Percentiles rank a stretch among this genome's conserved stretches.
phyloP scores from a whole-genome alignment of 2,797 vertebrate genomes.

The Acanthornis magna region DNA sequence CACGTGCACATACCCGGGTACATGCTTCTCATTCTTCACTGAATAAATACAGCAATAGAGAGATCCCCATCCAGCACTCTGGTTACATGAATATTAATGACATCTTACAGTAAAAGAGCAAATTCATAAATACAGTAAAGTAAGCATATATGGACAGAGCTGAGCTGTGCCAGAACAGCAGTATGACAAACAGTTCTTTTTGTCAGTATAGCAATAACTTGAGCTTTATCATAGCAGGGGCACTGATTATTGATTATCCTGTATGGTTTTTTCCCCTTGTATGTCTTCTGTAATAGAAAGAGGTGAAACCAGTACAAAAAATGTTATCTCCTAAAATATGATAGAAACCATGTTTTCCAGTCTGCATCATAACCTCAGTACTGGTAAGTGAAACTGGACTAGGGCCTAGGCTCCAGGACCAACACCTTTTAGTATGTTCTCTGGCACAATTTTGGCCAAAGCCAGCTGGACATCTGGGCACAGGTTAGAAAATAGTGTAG shows the following conservation, averaged over 20 bases:
- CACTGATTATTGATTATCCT: neutral
- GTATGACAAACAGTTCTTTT: neutral
- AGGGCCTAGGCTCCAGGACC: neutral
- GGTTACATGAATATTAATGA: constrained; percentile 7
- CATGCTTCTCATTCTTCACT: neutral
- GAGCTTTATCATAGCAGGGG: neutral
- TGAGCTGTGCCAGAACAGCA: neutral
- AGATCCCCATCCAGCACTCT: neutral
- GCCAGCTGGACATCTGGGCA: neutral
- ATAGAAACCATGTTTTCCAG: neutral
- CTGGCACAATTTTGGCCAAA: neutral
- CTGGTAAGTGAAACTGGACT: neutral
- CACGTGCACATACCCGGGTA: neutral
- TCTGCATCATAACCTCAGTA: neutral
- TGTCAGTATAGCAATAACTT: neutral
- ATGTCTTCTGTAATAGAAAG: neutral
- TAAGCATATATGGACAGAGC: neutral
- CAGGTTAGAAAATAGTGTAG: neutral
- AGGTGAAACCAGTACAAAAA: neutral
- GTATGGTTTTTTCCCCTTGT: neutral
- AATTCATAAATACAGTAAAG: neutral
- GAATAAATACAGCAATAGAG: neutral
- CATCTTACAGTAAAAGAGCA: neutral
- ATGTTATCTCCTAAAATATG: neutral
- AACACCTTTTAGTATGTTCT: neutral